Percentiles rank a stretch among this genome's conserved stretches.
Conservation (phyloP, 1,140 invertebrate genomes). For the Eueides isabella region DNA sequence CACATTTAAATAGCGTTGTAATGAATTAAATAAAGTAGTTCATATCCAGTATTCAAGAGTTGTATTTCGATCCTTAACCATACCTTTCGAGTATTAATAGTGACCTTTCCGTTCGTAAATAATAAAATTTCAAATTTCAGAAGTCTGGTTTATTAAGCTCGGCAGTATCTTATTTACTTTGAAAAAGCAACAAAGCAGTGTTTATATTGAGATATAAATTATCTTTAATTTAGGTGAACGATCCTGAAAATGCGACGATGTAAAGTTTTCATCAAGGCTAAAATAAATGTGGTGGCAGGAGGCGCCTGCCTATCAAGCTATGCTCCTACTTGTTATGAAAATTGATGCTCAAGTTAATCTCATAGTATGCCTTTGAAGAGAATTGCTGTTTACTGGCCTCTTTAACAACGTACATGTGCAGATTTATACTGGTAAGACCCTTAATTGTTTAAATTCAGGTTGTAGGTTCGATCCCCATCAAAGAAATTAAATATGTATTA, state of each 20-base stretch:
- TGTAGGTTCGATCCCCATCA: too few relatives aligned
- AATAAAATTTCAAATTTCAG: constrained; percentile 7
- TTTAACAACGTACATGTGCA: constrained; percentile 29
- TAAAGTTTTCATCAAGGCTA: constrained; percentile 72
- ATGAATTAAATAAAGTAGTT: too few relatives aligned
- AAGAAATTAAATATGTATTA: too few relatives aligned
- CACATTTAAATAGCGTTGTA: too few relatives aligned
- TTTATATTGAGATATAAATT: constrained; percentile 75
- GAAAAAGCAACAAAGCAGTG: constrained; percentile 69
- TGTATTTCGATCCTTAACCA: too few relatives aligned
- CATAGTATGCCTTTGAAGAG: constrained; percentile 39
- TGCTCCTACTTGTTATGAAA: constrained; percentile 55
- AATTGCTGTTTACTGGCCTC: constrained; percentile 37
- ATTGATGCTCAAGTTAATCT: constrained; percentile 46
- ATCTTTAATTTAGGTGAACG: constrained; percentile 76
- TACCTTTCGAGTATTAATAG: constrained; percentile 46
- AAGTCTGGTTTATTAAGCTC: constrained; percentile 63
- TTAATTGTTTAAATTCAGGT: constrained; percentile 15
- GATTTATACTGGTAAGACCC: constrained; percentile 21
- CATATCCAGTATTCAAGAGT: too few relatives aligned
- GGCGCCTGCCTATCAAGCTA: constrained; percentile 49
- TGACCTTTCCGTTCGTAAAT: constrained; percentile 34
- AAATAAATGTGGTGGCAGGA: constrained; percentile 56
- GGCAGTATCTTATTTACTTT: constrained; percentile 74
- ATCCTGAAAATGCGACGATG: constrained; percentile 77